A percentile compares a stretch with the other conserved stretches of the same genome.
Conservation (phyloP, 2,888 invertebrate genomes). For the Acholoe squamosa region DNA sequence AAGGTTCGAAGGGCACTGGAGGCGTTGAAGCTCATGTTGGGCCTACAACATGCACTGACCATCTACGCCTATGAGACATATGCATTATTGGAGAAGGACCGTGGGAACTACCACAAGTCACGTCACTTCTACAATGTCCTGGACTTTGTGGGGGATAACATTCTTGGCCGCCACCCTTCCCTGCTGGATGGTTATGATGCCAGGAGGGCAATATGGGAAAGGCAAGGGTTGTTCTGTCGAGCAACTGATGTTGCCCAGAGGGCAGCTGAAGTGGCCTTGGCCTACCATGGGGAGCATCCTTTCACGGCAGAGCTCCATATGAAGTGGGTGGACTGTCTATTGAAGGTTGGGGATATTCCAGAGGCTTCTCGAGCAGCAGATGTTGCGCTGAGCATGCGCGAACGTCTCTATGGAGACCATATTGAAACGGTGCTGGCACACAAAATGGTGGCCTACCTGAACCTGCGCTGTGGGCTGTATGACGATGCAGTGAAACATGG, state of each 20-base stretch:
- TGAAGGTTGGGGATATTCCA: conserved; percentile 67
- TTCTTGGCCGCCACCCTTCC: conserved; percentile 67
- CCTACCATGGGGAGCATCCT: conserved; percentile 69
- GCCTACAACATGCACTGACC: conserved; percentile 64
- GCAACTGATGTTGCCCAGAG: conserved; percentile 67
- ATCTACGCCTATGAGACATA: conserved; percentile 69
- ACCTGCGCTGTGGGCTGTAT: conserved; percentile 69
- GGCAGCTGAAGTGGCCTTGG: conserved; percentile 66
- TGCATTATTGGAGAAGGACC: conserved; percentile 67
- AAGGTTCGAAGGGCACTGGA: conserved; percentile 67
- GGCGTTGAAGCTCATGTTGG: conserved; percentile 61
- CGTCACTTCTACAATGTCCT: conserved; percentile 70
- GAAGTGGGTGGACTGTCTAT: conserved; percentile 65
- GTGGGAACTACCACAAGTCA: conserved; percentile 67
- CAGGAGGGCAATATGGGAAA: conserved; percentile 69
- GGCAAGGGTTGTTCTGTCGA: conserved; percentile 67
- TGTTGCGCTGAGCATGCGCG: conserved; percentile 66
- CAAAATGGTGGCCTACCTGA: conserved; percentile 69
- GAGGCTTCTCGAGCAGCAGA: conserved; percentile 66
- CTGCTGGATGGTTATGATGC: conserved; percentile 67
- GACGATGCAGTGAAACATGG: conserved; percentile 67
- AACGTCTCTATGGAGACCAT: conserved; percentile 69
- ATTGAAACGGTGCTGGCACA: conserved; percentile 67
- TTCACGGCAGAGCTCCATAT: conserved; percentile 66
- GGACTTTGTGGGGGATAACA: conserved; percentile 66